Conservation (phyloP, 2,797 vertebrate genomes). For the Morus bassanus region DNA sequence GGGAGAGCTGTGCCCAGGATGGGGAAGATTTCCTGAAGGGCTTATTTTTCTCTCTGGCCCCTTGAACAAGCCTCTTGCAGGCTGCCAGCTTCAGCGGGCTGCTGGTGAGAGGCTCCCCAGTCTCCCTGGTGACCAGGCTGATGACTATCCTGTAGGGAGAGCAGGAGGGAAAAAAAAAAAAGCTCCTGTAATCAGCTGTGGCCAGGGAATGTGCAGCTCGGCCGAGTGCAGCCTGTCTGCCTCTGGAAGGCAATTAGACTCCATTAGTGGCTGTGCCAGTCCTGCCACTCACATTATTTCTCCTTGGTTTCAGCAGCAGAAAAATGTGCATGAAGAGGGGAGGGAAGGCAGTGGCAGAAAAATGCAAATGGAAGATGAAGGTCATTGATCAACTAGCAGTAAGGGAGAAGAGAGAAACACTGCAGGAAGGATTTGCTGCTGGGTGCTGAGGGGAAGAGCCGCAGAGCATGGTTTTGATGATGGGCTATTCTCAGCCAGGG, state of each 20-base stretch:
- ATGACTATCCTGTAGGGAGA: neutral
- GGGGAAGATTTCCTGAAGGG: neutral
- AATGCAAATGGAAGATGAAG: neutral
- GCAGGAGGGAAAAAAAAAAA: neutral
- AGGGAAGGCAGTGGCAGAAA: neutral
- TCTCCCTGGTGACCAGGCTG: constrained; percentile 32
- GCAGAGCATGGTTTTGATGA: neutral
- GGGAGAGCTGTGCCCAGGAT: neutral
- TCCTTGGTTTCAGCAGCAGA: constrained; percentile 3
- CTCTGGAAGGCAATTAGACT: constrained; percentile 31
- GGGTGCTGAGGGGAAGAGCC: neutral
- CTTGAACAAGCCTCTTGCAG: neutral
- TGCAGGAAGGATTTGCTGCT: neutral
- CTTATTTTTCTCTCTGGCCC: neutral
- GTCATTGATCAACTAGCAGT: neutral
- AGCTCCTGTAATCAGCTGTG: neutral
- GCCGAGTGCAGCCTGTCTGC: neutral
- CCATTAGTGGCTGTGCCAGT: constrained; percentile 27
- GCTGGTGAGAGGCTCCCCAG: neutral
- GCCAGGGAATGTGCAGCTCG: neutral
- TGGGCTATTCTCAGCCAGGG: neutral
- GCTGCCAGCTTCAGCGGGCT: neutral
- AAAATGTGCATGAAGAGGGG: neutral
- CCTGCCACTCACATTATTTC: neutral
- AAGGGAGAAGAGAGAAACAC: neutral